phyloP scores from a whole-genome alignment of 2,113 vertebrate genomes.

The Phyllostomus hastatus region DNA sequence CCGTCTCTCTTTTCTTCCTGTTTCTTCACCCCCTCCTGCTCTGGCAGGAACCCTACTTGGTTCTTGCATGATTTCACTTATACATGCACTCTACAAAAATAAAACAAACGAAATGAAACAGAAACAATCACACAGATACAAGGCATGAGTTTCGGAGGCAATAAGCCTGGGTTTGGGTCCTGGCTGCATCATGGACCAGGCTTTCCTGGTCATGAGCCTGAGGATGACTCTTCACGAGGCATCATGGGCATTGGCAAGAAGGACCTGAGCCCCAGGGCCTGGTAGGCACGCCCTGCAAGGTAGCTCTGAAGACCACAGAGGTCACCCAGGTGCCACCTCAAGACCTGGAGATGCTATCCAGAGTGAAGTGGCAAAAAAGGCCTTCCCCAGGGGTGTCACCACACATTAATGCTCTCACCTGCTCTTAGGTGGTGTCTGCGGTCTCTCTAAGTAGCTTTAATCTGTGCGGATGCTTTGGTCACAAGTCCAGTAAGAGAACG shows the following conservation, averaged over 20 bases:
- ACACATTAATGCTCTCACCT: neutral
- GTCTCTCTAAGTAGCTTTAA: neutral
- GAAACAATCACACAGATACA: neutral
- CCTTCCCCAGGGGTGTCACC: neutral
- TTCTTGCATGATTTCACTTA: neutral
- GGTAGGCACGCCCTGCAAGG: rapidly evolving
- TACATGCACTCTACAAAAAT: neutral
- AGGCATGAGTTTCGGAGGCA: neutral
- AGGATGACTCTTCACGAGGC: neutral
- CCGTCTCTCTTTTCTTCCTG: neutral
- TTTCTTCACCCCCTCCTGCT: neutral
- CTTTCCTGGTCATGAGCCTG: neutral
- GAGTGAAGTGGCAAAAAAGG: neutral
- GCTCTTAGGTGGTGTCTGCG: neutral
- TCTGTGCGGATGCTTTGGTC: neutral
- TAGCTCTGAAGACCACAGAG: rapidly evolving
- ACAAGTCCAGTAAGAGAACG: neutral
- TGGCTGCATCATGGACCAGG: neutral
- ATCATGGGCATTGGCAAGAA: neutral
- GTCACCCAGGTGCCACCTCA: neutral
- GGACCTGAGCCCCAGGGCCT: neutral
- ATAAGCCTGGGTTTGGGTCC: neutral
- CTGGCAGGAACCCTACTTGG: neutral
- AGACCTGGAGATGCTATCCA: neutral
- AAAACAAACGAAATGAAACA: neutral